These are phyloP conservation scores for Reticulitermes lucifugus DNA, from an alignment of 2,888 invertebrate genomes.

Conservation along the genomic window DNA sequence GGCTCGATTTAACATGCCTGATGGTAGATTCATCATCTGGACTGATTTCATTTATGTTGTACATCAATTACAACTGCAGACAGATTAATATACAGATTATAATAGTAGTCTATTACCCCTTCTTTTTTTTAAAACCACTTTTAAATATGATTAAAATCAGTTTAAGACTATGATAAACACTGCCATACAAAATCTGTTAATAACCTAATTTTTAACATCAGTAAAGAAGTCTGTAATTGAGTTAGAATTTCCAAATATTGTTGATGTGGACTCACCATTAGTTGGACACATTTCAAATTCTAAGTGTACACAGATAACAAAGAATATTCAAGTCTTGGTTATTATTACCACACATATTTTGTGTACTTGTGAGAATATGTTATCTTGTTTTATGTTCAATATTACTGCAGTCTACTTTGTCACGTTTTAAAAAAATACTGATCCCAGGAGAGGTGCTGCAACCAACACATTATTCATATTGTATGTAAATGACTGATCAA, in stretches of 20 bases:
- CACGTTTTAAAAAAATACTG: slow-evolving; percentile 31
- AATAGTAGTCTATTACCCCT: background rate
- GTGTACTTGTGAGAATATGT: slow-evolving; percentile 24
- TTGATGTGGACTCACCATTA: slow-evolving; percentile 1
- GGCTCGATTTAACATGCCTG: background rate
- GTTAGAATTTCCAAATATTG: background rate
- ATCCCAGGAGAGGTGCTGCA: slow-evolving; percentile 5
- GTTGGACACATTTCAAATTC: slow-evolving; percentile 1
- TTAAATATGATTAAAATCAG: background rate
- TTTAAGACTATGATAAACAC: background rate
- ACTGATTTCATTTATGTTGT: slow-evolving; percentile 8
- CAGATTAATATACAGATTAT: slow-evolving; percentile 27
- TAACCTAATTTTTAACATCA: background rate
- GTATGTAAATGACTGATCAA: slow-evolving; percentile 29
- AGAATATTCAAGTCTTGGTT: background rate
- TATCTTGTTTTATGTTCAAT: background rate
- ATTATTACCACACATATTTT: slow-evolving; percentile 20
- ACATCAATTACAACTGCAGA: slow-evolving; percentile 30
- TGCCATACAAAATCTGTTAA: background rate
- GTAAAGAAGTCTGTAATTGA: background rate
- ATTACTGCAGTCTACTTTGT: slow-evolving; percentile 30
- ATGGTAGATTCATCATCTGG: background rate
- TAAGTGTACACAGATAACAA: background rate
- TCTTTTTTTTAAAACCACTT: background rate
- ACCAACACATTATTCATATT: slow-evolving; percentile 24